Percentiles rank a stretch among this genome's conserved stretches.
phyloP scores from a whole-genome alignment of 1,140 invertebrate species.

The Neodiprion virginianus region DNA sequence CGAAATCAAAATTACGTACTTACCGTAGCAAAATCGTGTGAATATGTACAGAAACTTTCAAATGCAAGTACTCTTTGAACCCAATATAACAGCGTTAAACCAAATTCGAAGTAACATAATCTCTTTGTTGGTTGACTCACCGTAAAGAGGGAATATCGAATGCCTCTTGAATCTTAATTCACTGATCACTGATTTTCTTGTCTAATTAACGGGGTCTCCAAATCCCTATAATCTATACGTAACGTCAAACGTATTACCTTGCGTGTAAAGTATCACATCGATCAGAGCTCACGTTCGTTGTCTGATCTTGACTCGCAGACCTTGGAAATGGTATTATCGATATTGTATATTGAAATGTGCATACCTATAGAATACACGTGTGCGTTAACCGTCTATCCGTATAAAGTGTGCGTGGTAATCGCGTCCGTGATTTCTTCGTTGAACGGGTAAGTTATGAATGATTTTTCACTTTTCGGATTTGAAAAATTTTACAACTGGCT shows the following conservation, averaged over 20 bases:
- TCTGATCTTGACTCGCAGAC: not conserved
- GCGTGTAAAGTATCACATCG: not conserved
- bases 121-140: not conserved
- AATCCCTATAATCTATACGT: too few species aligned
- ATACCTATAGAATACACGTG: too few species aligned
- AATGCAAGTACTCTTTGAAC: too few species aligned
- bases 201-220: not conserved
- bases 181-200: not conserved
- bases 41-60: too few species aligned
- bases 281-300: not conserved
- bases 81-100: too few species aligned
- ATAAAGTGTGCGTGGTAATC: too few species aligned
- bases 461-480: not conserved
- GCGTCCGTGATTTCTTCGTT: too few species aligned
- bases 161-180: not conserved
- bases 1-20: too few species aligned
- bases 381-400: too few species aligned
- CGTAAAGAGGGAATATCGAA: not conserved
- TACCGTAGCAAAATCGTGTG: too few species aligned
- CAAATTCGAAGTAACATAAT: too few species aligned
- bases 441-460: not conserved
- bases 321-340: not conserved
- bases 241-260: too few species aligned
- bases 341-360: not conserved
- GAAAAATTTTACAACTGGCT: not conserved